A percentile compares a stretch with the other conserved stretches of the same genome.
These are phyloP conservation scores for Turritopsis dohrnii DNA, from an alignment of 30 jellyfish, hydroid and myxozoan species.

Conservation along the genomic window DNA sequence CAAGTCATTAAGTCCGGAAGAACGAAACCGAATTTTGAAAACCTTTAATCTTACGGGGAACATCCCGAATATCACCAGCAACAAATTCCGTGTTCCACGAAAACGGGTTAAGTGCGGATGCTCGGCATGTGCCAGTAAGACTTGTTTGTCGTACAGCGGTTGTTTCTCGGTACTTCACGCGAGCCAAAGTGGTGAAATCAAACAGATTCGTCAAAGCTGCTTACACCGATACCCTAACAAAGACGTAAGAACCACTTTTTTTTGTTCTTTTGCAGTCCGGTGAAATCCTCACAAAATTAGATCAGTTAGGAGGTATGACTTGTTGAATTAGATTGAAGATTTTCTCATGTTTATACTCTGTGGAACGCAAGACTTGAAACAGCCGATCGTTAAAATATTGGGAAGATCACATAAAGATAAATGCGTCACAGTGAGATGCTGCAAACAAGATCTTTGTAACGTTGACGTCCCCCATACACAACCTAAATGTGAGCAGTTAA, in stretches of 20 bases:
- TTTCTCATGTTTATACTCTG: neutral
- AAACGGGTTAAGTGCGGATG: neutral
- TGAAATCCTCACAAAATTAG: too few species aligned
- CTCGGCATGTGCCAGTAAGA: neutral
- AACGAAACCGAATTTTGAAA: neutral
- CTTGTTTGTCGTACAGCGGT: neutral
- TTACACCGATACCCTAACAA: neutral
- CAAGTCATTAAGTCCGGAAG: neutral
- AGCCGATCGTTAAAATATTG: neutral
- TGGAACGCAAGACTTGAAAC: neutral
- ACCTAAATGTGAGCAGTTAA: neutral
- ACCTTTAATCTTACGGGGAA: neutral
- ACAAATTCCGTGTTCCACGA: neutral
- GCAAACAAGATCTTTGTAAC: neutral
- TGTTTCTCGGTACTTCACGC: neutral
- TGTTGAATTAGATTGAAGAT: neutral
- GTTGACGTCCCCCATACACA: neutral
- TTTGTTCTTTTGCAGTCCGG: too few species aligned
- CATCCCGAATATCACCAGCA: neutral
- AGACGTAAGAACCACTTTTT: neutral
- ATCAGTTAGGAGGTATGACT: too few species aligned
- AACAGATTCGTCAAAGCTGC: neutral
- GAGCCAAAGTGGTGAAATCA: neutral
- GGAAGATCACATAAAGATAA: neutral
- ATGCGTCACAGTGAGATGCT: slow-evolving; percentile 13